These are phyloP conservation scores for Pollenia angustigena DNA, from an alignment of 2,888 invertebrate genomes.

Conservation along the genomic window DNA sequence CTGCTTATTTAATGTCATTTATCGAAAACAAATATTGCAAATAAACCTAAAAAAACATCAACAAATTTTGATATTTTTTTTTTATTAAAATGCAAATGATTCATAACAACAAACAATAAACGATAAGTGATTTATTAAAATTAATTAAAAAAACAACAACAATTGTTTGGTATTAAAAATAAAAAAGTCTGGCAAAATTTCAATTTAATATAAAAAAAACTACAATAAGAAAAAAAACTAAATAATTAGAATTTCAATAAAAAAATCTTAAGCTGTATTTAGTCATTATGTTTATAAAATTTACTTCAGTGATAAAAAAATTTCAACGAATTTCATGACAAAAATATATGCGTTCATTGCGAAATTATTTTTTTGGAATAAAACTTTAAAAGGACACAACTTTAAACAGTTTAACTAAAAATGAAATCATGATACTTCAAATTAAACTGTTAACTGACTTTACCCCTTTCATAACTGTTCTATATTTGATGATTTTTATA, in stretches of 20 bases:
- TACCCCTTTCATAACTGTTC: conserved; percentile 26
- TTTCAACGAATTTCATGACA: background rate
- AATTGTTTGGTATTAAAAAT: conserved; percentile 8
- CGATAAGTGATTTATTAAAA: conserved; percentile 67
- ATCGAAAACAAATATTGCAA: conserved; percentile 31
- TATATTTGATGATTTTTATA: background rate
- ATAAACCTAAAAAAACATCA: conserved; percentile 9
- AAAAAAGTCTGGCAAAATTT: conserved; percentile 55
- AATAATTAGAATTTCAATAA: conserved; percentile 31
- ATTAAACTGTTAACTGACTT: background rate
- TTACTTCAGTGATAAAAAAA: background rate
- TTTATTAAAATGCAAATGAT: conserved; percentile 61
- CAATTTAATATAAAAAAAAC: conserved; percentile 34
- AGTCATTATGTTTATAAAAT: conserved; percentile 1
- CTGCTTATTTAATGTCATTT: conserved; percentile 30
- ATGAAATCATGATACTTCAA: background rate
- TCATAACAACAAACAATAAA: conserved; percentile 57
- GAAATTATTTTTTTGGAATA: background rate
- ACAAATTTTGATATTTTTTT: conserved; percentile 14
- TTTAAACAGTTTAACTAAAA: background rate
- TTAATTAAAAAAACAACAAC: conserved; percentile 19
- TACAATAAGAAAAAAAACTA: conserved; percentile 7
- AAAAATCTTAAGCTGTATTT: conserved; percentile 26
- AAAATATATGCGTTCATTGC: background rate
- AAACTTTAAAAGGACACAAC: conserved; percentile 38